Evolutionary conservation across 2,888 invertebrate species (phyloP).

Genomic region (Drosophila niveifrons): DNA sequence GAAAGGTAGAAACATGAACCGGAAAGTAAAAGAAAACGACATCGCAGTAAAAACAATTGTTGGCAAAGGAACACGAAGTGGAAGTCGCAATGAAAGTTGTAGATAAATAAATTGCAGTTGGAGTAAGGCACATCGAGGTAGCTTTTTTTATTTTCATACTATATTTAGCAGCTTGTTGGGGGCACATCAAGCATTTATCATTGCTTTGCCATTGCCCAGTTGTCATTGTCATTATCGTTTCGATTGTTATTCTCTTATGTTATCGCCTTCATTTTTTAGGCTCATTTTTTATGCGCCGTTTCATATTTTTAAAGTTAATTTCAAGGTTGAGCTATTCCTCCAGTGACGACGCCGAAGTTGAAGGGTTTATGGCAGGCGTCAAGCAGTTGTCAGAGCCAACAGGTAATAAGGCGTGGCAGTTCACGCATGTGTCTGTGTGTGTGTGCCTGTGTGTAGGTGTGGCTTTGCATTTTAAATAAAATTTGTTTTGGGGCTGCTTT

Average conservation of each 20-base stretch:
- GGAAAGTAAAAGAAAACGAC: too few relatives aligned
- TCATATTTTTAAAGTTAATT: conserved; percentile 77
- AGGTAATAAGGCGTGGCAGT: conserved; percentile 62
- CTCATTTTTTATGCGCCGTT: conserved; percentile 30
- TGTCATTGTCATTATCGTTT: conserved; percentile 7
- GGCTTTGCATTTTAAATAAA: conserved; percentile 73
- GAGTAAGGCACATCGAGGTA: too few relatives aligned
- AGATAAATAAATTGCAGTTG: too few relatives aligned
- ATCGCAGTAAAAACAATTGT: too few relatives aligned
- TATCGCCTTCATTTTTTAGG: conserved; percentile 8
- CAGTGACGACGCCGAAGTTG: conserved; percentile 32
- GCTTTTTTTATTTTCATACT: conserved; percentile 54
- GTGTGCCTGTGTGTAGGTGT: conserved; percentile 24
- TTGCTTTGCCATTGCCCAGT: conserved; percentile 6
- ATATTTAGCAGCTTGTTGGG: conserved; percentile 64
- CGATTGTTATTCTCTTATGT: conserved; percentile 16
- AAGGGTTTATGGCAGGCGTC: conserved; percentile 65
- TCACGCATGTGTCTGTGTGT: background rate
- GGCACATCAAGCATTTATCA: conserved; percentile 39
- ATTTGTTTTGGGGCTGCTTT: conserved; percentile 56
- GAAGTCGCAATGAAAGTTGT: too few relatives aligned
- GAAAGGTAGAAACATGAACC: too few relatives aligned
- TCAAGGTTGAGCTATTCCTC: conserved; percentile 77
- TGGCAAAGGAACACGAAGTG: too few relatives aligned
- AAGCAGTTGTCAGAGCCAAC: conserved; percentile 60